Evolutionary conservation across 2,888 invertebrate species (phyloP), one percentile per base, ranked within the genome.

Genomic region (Chelonus formosanus): DNA sequence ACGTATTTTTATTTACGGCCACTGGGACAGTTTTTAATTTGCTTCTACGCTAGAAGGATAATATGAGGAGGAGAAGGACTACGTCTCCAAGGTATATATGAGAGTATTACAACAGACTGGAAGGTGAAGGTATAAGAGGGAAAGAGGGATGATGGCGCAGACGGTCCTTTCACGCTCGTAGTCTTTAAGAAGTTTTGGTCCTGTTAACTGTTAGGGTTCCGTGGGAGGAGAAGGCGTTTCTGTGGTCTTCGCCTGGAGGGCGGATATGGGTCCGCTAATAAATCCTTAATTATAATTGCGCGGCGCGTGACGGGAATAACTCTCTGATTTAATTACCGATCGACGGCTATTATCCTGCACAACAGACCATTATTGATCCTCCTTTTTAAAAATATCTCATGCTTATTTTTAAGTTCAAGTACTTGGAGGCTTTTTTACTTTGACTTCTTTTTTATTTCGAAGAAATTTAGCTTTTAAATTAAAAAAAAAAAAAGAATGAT

Each of bases 221-320:
- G 68, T 76, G 74, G 66, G 75, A 81, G 79, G 79, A 69, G 58
- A 45, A 74, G 73, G 73, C 82, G 80, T 81, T 81, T 81, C 82
- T 78, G 80, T 75, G 79, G 76, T 80, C 76, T 75, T 77, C 70
- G 75, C 70, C 73, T 74, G 67, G 73, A 61, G 74, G 78, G 78
- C 77, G 74, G 78, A 71, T 70, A 74, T 75, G 74, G 75, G 72
- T 73, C 71, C 71, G 76, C 79, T 82, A 83, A 83, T 84, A 84
- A 84, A 84, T 84, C 82, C 81, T 83, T 83, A 83, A 84, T 84
- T 84, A 83, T 82, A 84, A 84, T 84, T 84, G 82, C 80, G 80
- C 75, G 76, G 79, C 80, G 82, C 83, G 83, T 82, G 83, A 82
- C 80, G 80, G 75, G 82, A 83, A 84, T 84, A 82, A 80, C 78